Base-by-base conservation (phyloP, 2,113 vertebrate species). In the Ploceus nigricollis region DNA sequence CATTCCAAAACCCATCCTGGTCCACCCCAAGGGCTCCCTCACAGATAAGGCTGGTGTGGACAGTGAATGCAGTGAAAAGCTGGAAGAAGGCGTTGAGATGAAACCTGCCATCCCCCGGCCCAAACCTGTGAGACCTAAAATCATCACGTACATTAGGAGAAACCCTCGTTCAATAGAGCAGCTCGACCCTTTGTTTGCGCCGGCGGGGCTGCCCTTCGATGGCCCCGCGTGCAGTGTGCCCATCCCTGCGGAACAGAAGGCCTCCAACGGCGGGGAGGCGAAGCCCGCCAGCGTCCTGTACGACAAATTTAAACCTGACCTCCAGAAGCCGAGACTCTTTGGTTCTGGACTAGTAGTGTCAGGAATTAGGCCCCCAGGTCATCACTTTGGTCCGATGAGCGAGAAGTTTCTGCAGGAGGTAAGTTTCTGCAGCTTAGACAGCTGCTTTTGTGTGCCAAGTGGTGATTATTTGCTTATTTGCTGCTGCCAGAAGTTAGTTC, bases 121-220 rank as follows among this genome's bases (percentile, higher is more conserved):
- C 83, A 99, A 99, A 96, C 98, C 98, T 0, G 98, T 99, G 69
- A 98, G 99, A 58, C 99, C 99, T 53, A 99, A 99, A 98, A 99
- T 99, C 91, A 99, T 99, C 95, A 99, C 99, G 3, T 99, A 99
- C 33, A 98, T 99, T 25, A 97, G 99, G 53, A 99, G 99, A 82
- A 99, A 94, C 69, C 98, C 98, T 11, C 99, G 98, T 86, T 96
- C 97, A 0, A 98, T 99, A 31, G 90, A 98, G 60, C 98, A 98
- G 76, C 97, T 97, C 0, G 98, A 99, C 10, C 57, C 97, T 2
- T 87, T 98, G 0, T 97, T 98, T 40, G 96, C 98, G 4, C 96
- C 97, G 0, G 64, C 98, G 0, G 97, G 98, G 17, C 94, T 98
- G 56, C 97, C 98, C 3, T 98, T 98, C 0, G 83, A 98, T 8